phyloP scores from a whole-genome alignment of 2,113 vertebrate genomes.

The Setophaga petechia region DNA sequence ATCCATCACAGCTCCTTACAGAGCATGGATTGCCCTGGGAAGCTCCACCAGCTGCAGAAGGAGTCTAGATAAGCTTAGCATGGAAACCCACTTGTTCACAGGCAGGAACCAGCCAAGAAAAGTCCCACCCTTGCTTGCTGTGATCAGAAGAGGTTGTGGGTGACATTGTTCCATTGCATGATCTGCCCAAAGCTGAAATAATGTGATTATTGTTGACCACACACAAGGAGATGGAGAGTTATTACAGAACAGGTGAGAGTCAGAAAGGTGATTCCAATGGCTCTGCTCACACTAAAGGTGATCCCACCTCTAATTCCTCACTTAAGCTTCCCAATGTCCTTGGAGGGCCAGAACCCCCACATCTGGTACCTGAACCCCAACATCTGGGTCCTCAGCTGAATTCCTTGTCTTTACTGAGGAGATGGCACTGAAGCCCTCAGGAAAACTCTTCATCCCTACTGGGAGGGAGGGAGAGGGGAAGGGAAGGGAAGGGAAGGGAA shows the following conservation, averaged over 20 bases:
- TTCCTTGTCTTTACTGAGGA: not conserved
- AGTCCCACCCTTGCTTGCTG: not conserved
- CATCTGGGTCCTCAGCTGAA: not conserved
- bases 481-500: too few species aligned
- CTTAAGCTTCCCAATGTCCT: not conserved
- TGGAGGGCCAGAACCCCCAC: not conserved
- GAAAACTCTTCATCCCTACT: too few species aligned
- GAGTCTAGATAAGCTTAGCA: not conserved
- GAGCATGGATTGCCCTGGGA: not conserved
- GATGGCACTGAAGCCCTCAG: not conserved
- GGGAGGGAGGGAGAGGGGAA: too few species aligned
- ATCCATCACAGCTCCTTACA: slow-evolving; percentile 4
- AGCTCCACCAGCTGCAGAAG: slow-evolving; percentile 15
- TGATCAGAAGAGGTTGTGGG: not conserved
- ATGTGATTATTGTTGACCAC: not conserved
- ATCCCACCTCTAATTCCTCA: not conserved
- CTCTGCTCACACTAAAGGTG: not conserved
- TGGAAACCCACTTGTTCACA: not conserved
- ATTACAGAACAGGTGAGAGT: not conserved
- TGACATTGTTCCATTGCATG: not conserved
- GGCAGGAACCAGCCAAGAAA: not conserved
- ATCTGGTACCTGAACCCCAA: not conserved
- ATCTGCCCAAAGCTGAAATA: not conserved
- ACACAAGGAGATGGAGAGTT: not conserved
- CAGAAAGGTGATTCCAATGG: not conserved